Percentiles rank a stretch among this genome's conserved stretches.
phyloP scores from a whole-genome alignment of 1,140 invertebrate species.

The Conus ventricosus region DNA sequence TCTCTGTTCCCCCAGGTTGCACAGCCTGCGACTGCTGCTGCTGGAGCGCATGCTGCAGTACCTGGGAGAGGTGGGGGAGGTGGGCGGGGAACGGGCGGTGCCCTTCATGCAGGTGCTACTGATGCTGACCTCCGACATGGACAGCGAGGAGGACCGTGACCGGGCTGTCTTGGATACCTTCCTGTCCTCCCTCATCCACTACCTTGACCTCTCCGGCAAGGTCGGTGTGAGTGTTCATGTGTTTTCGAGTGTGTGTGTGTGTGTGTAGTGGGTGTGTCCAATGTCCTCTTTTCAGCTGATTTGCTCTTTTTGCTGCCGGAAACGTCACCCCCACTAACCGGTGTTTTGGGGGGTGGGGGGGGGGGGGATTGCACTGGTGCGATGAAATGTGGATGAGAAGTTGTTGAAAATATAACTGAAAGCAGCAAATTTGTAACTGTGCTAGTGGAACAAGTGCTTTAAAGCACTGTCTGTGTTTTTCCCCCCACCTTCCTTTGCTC shows the following conservation, averaged over 20 bases:
- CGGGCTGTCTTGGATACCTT: constrained; percentile 85
- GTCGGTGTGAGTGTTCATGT: constrained; percentile 35
- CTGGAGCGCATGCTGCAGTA: constrained; percentile 82
- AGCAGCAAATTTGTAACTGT: too few relatives aligned
- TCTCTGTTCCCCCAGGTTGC: constrained; percentile 54
- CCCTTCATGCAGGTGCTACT: constrained; percentile 92
- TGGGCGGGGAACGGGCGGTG: constrained; percentile 88
- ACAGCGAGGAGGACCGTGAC: constrained; percentile 85
- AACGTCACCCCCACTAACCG: too few relatives aligned
- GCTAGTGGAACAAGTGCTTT: too few relatives aligned
- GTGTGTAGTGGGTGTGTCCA: neutral
- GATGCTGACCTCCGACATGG: constrained; percentile 92
- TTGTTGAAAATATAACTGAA: too few relatives aligned
- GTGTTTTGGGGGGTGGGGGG: too few relatives aligned
- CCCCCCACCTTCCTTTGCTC: too few relatives aligned
- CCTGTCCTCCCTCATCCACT: constrained; percentile 84
- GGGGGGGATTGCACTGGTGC: too few relatives aligned
- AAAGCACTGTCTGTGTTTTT: too few relatives aligned
- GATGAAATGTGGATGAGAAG: too few relatives aligned
- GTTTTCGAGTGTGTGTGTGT: neutral
- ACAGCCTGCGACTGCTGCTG: constrained; percentile 60
- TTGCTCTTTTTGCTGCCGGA: neutral
- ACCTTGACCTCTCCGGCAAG: constrained; percentile 83
- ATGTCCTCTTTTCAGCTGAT: neutral
- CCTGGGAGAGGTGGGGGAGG: constrained; percentile 79